phyloP scores from a whole-genome alignment of 2,113 vertebrate genomes.

The Bettongia penicillata region DNA sequence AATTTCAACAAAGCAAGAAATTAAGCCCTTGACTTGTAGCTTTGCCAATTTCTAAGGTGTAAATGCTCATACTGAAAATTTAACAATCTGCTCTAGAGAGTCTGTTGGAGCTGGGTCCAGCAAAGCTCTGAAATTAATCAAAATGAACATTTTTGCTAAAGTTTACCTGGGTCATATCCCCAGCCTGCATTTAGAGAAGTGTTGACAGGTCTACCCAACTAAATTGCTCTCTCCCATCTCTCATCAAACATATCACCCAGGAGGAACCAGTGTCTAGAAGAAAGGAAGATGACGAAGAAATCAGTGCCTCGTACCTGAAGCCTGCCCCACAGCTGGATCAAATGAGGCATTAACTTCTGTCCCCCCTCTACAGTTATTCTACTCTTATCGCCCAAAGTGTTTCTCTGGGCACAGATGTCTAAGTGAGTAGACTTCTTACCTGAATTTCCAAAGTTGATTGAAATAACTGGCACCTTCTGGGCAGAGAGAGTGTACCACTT shows the following conservation, averaged over 20 bases:
- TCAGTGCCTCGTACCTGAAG: not conserved
- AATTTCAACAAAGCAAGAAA: not conserved
- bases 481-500: not conserved
- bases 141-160: not conserved
- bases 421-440: conserved; percentile 43
- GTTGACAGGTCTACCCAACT: not conserved
- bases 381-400: not conserved
- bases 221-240: not conserved
- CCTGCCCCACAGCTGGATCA: not conserved
- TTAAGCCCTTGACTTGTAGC: not conserved
- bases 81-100: not conserved
- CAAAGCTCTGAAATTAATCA: not conserved
- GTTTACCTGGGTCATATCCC: not conserved
- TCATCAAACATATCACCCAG: not conserved
- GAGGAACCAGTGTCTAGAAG: not conserved
- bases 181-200: not conserved
- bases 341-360: not conserved
- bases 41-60: not conserved
- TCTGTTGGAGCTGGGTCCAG: not conserved
- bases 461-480: not conserved
- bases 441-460: conserved; percentile 5
- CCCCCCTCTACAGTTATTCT: not conserved
- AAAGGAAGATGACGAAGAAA: not conserved
- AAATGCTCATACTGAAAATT: not conserved
- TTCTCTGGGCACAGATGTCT: not conserved